Base-by-base conservation (phyloP, 1,140 invertebrate species). In the Varroa destructor region DNA sequence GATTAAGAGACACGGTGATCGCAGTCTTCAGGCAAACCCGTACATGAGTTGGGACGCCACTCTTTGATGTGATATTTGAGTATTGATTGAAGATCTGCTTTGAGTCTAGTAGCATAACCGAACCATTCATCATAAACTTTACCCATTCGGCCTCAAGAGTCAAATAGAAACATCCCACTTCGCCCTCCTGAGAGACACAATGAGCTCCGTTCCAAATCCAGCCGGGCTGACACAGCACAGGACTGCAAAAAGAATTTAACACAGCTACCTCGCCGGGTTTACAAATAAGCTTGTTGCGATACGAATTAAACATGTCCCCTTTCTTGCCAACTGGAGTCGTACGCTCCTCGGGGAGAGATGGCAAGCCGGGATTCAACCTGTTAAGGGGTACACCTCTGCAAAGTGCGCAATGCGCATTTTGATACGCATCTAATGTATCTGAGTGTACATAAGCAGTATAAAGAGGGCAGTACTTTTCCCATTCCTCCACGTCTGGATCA, bases 191-290 rank as follows among this genome's bases (percentile, higher is more conserved):
- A 2, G 61, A 67, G 61, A 67, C 61, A 40, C 61, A 67, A 67
- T 67, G 61, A 8, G 61, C 61, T 67, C 61, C 61, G 61, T 67
- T 67, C 61, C 61, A 67, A 4, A 67, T 67, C 61, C 61, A 67
- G 61, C 61, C 61, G 40, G 61, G 61, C 37, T 67, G 61, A 40
- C 61, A 67, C 1, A 67, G 61, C 61, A 67, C 61, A n/a, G 61
- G 61, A 40, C 61, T 67, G 40, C 61, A 67, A 8, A 67, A 67
- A 2, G 61, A 67, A 8, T 67, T 67, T 2, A 67, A 37, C 12
- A 67, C 61, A 2, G 61, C 61, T 12, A 67, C 61, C 36, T 67
- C 61, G 37, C 61, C 61, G 1, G 61, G 61, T 40, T 67, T 67
- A 37, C 61, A 67, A 37, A 43, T 67, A 40, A 67, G 36, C 36